These are phyloP conservation scores for Phaedon cochleariae DNA, from an alignment of 2,888 invertebrate species.

Conservation along the genomic window DNA sequence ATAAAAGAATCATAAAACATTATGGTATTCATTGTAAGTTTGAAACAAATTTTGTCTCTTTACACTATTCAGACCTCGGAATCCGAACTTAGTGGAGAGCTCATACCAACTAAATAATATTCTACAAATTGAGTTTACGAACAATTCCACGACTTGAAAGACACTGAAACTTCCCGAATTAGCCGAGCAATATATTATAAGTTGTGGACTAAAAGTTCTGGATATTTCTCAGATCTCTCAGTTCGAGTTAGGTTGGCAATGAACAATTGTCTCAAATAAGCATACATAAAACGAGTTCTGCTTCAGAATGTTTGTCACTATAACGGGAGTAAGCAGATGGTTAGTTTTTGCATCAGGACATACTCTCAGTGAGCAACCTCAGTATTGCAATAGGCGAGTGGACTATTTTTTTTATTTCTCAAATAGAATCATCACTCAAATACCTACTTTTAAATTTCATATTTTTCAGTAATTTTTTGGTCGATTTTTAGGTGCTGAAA, in stretches of 20 bases:
- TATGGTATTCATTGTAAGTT: neutral
- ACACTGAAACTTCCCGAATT: neutral
- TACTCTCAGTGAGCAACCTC: too few relatives aligned
- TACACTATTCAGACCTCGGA: neutral
- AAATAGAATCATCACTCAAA: too few relatives aligned
- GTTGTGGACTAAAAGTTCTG: neutral
- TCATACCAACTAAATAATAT: neutral
- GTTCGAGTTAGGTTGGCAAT: neutral
- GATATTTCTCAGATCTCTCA: neutral
- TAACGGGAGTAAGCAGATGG: too few relatives aligned
- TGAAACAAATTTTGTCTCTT: neutral
- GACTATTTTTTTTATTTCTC: too few relatives aligned
- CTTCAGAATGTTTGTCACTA: too few relatives aligned
- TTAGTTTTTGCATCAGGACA: too few relatives aligned
- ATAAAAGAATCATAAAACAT: too few relatives aligned
- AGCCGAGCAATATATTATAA: neutral
- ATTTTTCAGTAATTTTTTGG: too few relatives aligned
- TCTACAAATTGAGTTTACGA: neutral
- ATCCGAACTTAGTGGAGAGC: neutral
- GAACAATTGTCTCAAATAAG: neutral
- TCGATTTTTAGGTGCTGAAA: too few relatives aligned
- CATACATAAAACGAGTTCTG: neutral
- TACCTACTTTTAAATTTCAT: too few relatives aligned
- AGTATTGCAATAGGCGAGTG: too few relatives aligned
- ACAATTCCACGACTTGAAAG: neutral